Evolutionary conservation across 2,797 vertebrate species (phyloP), one percentile per base, ranked within the genome.

Genomic region (Dendrocincla tyrannina): DNA sequence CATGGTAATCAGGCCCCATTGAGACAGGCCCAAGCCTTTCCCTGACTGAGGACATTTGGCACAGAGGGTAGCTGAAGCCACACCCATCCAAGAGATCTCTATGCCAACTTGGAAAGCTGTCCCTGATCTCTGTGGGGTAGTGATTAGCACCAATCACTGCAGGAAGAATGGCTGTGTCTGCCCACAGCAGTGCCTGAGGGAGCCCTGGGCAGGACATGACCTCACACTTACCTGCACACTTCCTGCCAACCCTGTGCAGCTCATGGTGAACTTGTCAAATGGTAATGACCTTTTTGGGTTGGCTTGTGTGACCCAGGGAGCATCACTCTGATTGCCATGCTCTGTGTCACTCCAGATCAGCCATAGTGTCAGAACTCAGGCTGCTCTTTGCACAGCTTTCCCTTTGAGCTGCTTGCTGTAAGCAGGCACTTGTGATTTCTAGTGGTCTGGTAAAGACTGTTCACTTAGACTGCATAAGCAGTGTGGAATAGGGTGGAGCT

Each of bases 201-300:
- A 88, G 7, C 69, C 33, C 32, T 55, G 77, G 37, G 39, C 56
- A 56, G 53, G 37, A 52, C 0, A 0, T 63, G 74, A 41, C 69
- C 2, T 0, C 13, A 7, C 19, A 7, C 20, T 42, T 62, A 60
- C 16, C 53, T 6, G 1, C 0, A 1, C 3, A 10, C 52, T 52
- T 81, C 62, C 84, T 1, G 2, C 30, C 0, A 1, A 59, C 20
- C 46, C 30, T 59, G 41, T 33, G 52, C 64, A 77, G 63, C 58
- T 84, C 53, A 28, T n/a, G 62, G 58, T 94, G 49, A 70, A 50
- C 35, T 67, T 60, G 32, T 83, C 56, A 66, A 78, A 78, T 47
- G 50, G 18, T 63, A 30, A 27, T 0, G 0, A 33, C 63, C 35
- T 76, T 88, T 81, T 49, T 27, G 27, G 27, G 59, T 39, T 4